Evolutionary conservation across 2,888 invertebrate species (phyloP), one percentile per base, ranked within the genome.

Genomic region (Synergus umbraculus): DNA sequence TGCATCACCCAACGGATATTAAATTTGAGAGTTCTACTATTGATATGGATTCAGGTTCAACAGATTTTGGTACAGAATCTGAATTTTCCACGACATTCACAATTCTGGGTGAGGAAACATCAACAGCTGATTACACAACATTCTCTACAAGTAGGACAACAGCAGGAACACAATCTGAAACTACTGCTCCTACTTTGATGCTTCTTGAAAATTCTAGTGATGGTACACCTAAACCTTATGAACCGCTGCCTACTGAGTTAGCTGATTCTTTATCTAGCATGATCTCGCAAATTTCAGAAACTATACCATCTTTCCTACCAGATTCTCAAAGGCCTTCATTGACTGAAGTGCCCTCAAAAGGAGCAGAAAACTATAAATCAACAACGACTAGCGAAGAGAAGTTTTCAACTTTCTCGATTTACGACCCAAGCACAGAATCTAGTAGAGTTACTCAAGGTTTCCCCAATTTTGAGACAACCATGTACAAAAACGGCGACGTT

Each of bases 261-360:
- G 87, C 86, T 1, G 86, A 89, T 78, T 90, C 91, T 1, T 80
- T 91, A 29, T 87, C 90, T 13, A 91, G 89, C 76, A 87, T 90
- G 83, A 89, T 90, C 64, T 88, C 86, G 41, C 91, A 91, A 77
- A 85, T 90, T 13, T 88, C 90, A 7, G 89, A 90, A 67, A 81
- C 84, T 0, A 79, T 83, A 41, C 88, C 89, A 1, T 82, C 87
- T 4, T 76, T 88, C 54, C 49, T 89, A 44, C 77, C 87, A 0
- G 82, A 86, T 0, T 79, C 84, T 18, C 79, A 81, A 10, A 83
- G 76, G 15, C 80, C 80, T 69, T 83, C 83, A 13, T 54, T 81
- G n/a, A 79, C 84, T 46, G 82, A 85, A 82, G 58, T 85, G 13
- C 73, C 82, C 9, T 67, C 77, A 2, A 41, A 76, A 41, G 79